Evolutionary conservation across 2,888 invertebrate species (phyloP), one percentile per base, ranked within the genome.

Genomic region (Ceraclea dissimilis): DNA sequence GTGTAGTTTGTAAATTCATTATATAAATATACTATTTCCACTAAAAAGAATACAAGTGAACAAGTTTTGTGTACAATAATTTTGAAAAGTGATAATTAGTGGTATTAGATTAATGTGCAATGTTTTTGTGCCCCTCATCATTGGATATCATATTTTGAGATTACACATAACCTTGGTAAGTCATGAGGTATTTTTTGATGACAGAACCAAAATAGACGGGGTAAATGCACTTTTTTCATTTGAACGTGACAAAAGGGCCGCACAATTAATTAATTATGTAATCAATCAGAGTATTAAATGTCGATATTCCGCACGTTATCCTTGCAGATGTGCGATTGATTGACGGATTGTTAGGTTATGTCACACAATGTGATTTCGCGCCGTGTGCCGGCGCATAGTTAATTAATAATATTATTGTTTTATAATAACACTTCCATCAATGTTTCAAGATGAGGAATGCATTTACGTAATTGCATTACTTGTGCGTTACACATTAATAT

Each of bases 141-240:
- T 55, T 39, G 39, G 39, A 39, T 39, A 26, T 26, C 4, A 26
- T 10, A 26, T 26, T 26, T 26, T 26, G 26, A 26, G 26, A 26
- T 26, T 50, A 54, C 22, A 58, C 55, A 55, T 58, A 58, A 58
- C 58, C 58, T 52, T 48, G 55, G 44, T 51, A 44, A 49, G 55
- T 50, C 49, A 22, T 44, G 48, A 58, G 49, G 33, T 48, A 19
- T 52, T n/a, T 56, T 55, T 56, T 31, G 31, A 55, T 58, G 58
- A 48, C 51, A 58, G 51, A 54, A 55, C 58, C 52, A 52, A 58
- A 58, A 58, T 58, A 58, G 55, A 58, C 48, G 22, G 52, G 52
- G 49, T 52, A 52, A 58, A 54, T 52, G 52, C 49, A 44, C 53
- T 49, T 52, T 34, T 55, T 52, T 52, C 49, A 31, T 31, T 43